Conservation (phyloP, 2,113 vertebrate genomes). For the Cyrtonyx montezumae region DNA sequence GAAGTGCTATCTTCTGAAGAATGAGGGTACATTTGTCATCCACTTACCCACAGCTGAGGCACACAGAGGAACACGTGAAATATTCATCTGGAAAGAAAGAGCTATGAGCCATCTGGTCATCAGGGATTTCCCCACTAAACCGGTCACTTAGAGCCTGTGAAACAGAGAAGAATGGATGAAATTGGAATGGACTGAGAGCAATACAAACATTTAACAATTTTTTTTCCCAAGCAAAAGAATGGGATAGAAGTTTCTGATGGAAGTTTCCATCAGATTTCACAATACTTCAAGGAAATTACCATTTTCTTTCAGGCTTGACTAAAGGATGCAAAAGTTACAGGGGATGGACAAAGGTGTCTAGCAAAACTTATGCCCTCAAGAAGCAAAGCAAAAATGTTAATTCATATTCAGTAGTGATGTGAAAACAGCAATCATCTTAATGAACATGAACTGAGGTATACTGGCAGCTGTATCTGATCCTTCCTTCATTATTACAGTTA, state of each 20-base stretch:
- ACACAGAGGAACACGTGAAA: constrained; percentile 95
- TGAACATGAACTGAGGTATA: not conserved
- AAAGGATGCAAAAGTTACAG: not conserved
- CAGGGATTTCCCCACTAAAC: constrained; percentile 94
- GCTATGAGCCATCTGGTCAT: constrained; percentile 93
- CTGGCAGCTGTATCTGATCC: not conserved
- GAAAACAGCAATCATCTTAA: not conserved
- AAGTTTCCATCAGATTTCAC: not conserved
- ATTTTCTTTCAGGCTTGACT: not conserved
- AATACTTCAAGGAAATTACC: not conserved
- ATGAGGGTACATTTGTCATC: not conserved
- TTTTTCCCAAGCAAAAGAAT: not conserved
- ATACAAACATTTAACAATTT: not conserved
- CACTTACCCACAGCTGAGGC: constrained; percentile 97
- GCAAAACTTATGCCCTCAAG: not conserved
- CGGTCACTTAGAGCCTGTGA: constrained; percentile 93
- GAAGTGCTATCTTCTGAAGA: not conserved
- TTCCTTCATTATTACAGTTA: not conserved
- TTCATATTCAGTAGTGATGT: not conserved
- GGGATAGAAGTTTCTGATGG: too few species aligned
- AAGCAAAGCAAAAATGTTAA: not conserved
- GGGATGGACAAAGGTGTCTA: not conserved
- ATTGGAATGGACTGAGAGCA: not conserved
- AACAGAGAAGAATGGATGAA: not conserved
- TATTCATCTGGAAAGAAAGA: constrained; percentile 99